Conservation (phyloP, 1,140 invertebrate genomes). For the Pogonomyrmex californicus region DNA sequence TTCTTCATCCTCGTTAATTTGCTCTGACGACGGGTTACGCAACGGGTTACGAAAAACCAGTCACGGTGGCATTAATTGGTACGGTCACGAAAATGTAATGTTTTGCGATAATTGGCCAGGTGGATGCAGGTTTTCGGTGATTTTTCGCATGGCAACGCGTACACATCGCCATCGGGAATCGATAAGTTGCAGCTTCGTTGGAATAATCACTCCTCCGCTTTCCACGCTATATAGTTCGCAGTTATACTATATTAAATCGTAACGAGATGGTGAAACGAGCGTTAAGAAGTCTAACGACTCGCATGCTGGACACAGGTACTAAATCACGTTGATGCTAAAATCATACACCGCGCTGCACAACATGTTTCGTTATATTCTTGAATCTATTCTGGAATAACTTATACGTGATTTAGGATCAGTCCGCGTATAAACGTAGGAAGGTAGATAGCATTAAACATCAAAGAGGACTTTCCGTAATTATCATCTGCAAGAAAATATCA, state of each 20-base stretch:
- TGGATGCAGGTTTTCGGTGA: slow-evolving; percentile 37
- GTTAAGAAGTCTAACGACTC: slow-evolving; percentile 30
- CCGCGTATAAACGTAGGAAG: neutral
- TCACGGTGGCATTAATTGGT: slow-evolving; percentile 41
- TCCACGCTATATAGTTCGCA: neutral
- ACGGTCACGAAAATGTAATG: slow-evolving; percentile 54
- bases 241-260: slow-evolving; percentile 12
- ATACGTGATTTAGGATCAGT: neutral
- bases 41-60: slow-evolving; percentile 48
- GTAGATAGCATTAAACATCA: neutral
- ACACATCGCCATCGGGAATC: slow-evolving; percentile 41
- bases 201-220: slow-evolving; percentile 37
- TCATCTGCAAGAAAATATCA: neutral
- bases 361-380: slow-evolving; percentile 4
- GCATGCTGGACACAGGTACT: neutral
- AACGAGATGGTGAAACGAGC: neutral
- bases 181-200: slow-evolving; percentile 45
- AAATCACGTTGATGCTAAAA: slow-evolving; percentile 20
- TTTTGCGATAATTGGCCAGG: slow-evolving; percentile 54
- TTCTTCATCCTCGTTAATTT: slow-evolving; percentile 57
- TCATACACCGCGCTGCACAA: neutral
- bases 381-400: slow-evolving; percentile 5
- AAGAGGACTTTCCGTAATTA: neutral
- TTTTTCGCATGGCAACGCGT: slow-evolving; percentile 47
- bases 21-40: neutral